Evolutionary conservation across 53 echinoderm and acorn worm species (phyloP).

Genomic region (Stichopus horrens): DNA sequence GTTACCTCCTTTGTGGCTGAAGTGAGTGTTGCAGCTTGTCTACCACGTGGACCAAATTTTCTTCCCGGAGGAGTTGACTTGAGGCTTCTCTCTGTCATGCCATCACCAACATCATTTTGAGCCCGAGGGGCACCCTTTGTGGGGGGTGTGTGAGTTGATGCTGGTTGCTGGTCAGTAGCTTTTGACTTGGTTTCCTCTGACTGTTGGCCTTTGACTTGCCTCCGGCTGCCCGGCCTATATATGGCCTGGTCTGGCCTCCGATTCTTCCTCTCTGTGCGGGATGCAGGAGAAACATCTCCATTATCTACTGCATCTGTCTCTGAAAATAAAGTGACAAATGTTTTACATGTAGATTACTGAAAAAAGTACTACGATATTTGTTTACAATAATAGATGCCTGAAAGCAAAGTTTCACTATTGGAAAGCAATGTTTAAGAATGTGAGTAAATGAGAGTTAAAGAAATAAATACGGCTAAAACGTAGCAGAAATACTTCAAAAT

Average conservation of each 20-base stretch:
- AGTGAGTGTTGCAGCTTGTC: neutral
- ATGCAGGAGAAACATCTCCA: neutral
- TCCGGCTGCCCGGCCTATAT: conserved; percentile 51
- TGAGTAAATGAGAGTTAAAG: too few relatives aligned
- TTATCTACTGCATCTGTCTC: neutral
- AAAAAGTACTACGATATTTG: too few relatives aligned
- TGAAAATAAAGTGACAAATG: too few relatives aligned
- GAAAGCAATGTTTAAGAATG: too few relatives aligned
- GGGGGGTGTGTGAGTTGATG: conserved; percentile 25
- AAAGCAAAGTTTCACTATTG: too few relatives aligned
- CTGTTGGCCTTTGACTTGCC: conserved; percentile 16
- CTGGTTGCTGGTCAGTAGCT: conserved; percentile 21
- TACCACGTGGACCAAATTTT: conserved; percentile 32
- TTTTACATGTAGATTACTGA: too few relatives aligned
- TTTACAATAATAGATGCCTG: too few relatives aligned
- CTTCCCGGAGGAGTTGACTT: conserved; percentile 16
- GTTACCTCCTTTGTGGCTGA: neutral
- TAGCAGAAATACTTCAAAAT: too few relatives aligned
- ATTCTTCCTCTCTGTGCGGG: conserved; percentile 16
- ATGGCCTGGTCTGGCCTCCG: conserved; percentile 61
- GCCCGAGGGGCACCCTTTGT: neutral
- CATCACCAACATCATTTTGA: conserved; percentile 10
- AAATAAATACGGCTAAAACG: too few relatives aligned
- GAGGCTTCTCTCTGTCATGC: neutral
- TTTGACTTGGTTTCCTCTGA: conserved; percentile 49